Conservation (phyloP, 2,113 vertebrate species). For the Numenius arquata region DNA sequence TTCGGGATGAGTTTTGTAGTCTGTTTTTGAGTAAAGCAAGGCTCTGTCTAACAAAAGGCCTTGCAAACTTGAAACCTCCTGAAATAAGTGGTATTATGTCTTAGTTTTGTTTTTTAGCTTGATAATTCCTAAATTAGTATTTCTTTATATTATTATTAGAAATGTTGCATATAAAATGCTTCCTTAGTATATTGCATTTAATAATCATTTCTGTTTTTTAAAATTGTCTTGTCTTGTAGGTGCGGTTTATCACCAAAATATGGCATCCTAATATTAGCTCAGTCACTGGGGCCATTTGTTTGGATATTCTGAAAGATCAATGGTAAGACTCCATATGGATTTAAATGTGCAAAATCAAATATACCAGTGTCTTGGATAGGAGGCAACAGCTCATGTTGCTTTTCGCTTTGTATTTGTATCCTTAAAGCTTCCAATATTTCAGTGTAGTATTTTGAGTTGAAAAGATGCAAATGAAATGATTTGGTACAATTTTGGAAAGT, state of each 20-base stretch:
- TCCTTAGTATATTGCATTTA: neutral
- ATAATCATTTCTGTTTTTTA: neutral
- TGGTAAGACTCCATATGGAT: conserved; percentile 80
- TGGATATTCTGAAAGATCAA: conserved; percentile 99
- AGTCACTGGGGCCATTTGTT: conserved; percentile 98
- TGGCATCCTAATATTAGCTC: conserved; percentile 99
- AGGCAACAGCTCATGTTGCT: neutral
- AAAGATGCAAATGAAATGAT: neutral
- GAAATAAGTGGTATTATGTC: neutral
- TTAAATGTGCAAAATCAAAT: neutral
- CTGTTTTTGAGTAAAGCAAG: neutral
- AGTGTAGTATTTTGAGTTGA: neutral
- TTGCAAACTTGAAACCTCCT: neutral
- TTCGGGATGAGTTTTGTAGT: neutral
- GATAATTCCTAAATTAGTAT: neutral
- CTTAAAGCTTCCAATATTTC: neutral
- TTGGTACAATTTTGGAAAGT: neutral
- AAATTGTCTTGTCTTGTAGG: conserved; percentile 79
- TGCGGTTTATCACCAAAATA: conserved; percentile 99
- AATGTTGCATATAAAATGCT: neutral
- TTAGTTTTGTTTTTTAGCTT: neutral
- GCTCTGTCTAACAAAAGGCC: neutral
- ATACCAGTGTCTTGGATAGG: neutral
- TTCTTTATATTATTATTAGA: neutral
- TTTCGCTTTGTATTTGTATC: neutral